Evolutionary conservation across 2,113 vertebrate species (phyloP), one percentile per base, ranked within the genome.

Genomic region (Anoura caudifer): DNA sequence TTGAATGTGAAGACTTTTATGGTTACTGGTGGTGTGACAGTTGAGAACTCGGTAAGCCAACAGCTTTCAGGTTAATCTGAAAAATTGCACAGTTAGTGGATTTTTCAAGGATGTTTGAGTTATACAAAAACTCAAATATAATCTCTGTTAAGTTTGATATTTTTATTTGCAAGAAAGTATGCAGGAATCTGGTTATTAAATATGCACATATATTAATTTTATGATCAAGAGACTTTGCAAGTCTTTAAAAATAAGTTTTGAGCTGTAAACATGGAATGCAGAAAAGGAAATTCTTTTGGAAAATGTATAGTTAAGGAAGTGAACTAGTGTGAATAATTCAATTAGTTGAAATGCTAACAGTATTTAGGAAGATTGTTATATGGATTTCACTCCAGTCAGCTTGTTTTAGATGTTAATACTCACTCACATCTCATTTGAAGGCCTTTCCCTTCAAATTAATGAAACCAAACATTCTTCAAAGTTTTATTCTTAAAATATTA

Each of bases 291-390:
- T 81, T 8, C 41, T 95, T 95, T 82, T 47, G 10, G 13, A 76
- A 95, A 69, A 11, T 73, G 9, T 79, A 41, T 83, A 92, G 70
- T 83, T 75, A 80, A 94, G 36, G 61, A 93, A 56, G 28, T 52
- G 86, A 89, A 50, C 56, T 76, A 38, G 70, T 86, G 14, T 52
- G 22, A 91, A 24, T 24, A 70, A 67, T 79, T 87, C 15, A 63
- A 61, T 95, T 77, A 84, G 93, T 82, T 89, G 79, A 91, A 86
- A 87, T 52, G 59, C 79, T 65, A 76, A 75, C 13, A 75, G 28
- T 69, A 31, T 43, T 85, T 70, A 94, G 17, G 41, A 94, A 90
- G 72, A 26, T 61, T 3, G 56, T 73, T 63, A 61, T 38, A 36
- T 63, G 72, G 2, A 47, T 50, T 86, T 90, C 28, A 86, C 4